Percentiles rank a stretch among this genome's conserved stretches.
phyloP scores from a whole-genome alignment of 2,888 invertebrate genomes.

The Hyposoter dolosus region DNA sequence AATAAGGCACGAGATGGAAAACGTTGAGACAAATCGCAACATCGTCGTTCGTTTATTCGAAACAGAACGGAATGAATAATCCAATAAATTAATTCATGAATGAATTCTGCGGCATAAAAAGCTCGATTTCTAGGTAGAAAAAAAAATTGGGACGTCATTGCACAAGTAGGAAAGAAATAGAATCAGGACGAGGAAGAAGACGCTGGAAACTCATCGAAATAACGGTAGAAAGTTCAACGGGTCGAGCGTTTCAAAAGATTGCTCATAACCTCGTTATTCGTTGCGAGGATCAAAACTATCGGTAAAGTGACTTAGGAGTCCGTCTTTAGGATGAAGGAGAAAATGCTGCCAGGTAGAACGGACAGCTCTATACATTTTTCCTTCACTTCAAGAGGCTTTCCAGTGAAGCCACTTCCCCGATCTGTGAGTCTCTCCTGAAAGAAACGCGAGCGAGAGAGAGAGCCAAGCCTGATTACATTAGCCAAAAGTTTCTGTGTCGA shows the following conservation, averaged over 20 bases:
- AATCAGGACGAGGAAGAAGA: neutral
- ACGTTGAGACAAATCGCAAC: no score
- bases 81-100: neutral
- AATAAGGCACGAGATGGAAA: no score
- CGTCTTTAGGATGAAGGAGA: slow-evolving; percentile 36
- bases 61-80: neutral
- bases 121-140: neutral
- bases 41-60: neutral
- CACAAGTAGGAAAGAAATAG: slow-evolving; percentile 5
- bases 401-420: slow-evolving; percentile 14
- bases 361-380: slow-evolving; percentile 37
- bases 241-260: slow-evolving; percentile 74
- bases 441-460: slow-evolving; percentile 3
- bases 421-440: slow-evolving; percentile 31
- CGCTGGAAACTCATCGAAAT: slow-evolving; percentile 2
- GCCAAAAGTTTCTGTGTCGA: slow-evolving; percentile 65
- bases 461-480: slow-evolving; percentile 71
- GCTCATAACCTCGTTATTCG: slow-evolving; percentile 77
- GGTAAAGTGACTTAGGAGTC: slow-evolving; percentile 76
- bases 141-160: slow-evolving; percentile 2
- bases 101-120: no score
- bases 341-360: slow-evolving; percentile 34
- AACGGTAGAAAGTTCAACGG: slow-evolving; percentile 45
- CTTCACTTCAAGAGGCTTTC: slow-evolving; percentile 19
- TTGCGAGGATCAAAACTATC: slow-evolving; percentile 76